phyloP scores from a whole-genome alignment of 2,113 vertebrate species.

The Strigops habroptila region DNA sequence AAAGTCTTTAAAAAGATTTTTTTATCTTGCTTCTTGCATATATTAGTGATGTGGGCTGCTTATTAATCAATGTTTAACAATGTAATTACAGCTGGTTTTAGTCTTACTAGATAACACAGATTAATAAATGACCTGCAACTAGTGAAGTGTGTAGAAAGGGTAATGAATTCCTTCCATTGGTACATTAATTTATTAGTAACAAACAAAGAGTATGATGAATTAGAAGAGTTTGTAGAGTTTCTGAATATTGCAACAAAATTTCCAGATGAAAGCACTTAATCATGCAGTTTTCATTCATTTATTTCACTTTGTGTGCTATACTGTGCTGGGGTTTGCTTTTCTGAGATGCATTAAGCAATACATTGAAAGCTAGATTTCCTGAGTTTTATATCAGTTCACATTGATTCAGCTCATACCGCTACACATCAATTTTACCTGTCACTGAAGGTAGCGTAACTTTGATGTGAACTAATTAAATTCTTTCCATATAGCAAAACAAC shows the following conservation, averaged over 20 bases:
- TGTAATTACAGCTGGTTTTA: conserved; percentile 89
- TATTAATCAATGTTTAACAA: conserved; percentile 96
- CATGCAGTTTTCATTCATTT: conserved; percentile 72
- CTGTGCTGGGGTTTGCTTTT: conserved; percentile 49
- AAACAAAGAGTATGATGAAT: conserved; percentile 85
- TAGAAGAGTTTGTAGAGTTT: conserved; percentile 74
- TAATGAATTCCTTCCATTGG: conserved; percentile 85
- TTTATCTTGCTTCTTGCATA: conserved; percentile 73
- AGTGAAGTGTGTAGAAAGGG: conserved; percentile 81
- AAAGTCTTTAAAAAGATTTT: conserved; percentile 74
- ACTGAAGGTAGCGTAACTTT: conserved; percentile 21
- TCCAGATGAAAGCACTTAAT: conserved; percentile 80
- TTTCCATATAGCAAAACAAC: conserved; percentile 21
- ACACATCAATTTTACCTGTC: conserved; percentile 15
- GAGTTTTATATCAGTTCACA: conserved; percentile 31
- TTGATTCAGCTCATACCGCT: conserved; percentile 18
- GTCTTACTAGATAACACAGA: conserved; percentile 87
- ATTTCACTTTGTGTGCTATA: conserved; percentile 63
- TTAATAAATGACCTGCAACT: conserved; percentile 92
- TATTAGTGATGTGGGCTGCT: conserved; percentile 81
- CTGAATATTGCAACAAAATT: conserved; percentile 76
- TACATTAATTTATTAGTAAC: conserved; percentile 82
- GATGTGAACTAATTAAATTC: conserved; percentile 42
- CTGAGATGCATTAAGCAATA: conserved; percentile 38
- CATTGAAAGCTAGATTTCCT: conserved; percentile 5